Evolutionary conservation across 2,888 invertebrate species (phyloP), one percentile per base, ranked within the genome.

Genomic region (Galeopsomyia nigrocyanea): DNA sequence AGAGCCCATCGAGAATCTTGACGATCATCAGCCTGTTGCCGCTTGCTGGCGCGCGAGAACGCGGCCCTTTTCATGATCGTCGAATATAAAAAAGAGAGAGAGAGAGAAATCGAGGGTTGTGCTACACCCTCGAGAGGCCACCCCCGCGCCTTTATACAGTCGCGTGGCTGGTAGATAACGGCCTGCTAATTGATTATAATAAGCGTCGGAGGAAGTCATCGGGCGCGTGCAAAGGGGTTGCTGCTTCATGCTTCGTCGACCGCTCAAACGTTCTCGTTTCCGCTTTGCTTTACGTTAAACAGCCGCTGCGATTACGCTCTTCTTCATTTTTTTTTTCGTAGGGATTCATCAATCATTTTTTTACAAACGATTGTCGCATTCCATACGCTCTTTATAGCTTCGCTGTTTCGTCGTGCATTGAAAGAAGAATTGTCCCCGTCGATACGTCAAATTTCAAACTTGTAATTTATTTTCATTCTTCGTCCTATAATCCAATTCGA

Each of bases 161-260:
- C 79, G 82, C 80, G 81, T 82, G 83, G 39, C 82, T 81, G 77
- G 78, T 79, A 80, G 83, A 82, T 84, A 86, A 82, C 82, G 76
- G 80, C 78, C 79, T 78, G 83, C 83, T 85, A 85, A 86, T 86
- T 86, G 84, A 86, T 86, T 85, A 84, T 82, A 83, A 86, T 84
- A 84, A 84, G 79, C 76, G 77, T 58, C 63, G 66, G 26, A 77
- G 77, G 79, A 78, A 76, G 79, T 77, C 78, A 77, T 53, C 74
- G 73, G 76, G 72, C 72, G 74, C 71, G 72, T 76, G 73, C 75
- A 73, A 67, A 74, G 77, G 78, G 79, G 70, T 75, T 68, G 71
- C 19, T 61, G 63, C 75, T 79, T 75, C 72, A 76, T 78, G 68
- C 71, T 62, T 73, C 66, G 66, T 65, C 68, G 66, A 51, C 75